Base-by-base conservation (phyloP, 2,113 vertebrate genomes). In the Trogon surrucura region DNA sequence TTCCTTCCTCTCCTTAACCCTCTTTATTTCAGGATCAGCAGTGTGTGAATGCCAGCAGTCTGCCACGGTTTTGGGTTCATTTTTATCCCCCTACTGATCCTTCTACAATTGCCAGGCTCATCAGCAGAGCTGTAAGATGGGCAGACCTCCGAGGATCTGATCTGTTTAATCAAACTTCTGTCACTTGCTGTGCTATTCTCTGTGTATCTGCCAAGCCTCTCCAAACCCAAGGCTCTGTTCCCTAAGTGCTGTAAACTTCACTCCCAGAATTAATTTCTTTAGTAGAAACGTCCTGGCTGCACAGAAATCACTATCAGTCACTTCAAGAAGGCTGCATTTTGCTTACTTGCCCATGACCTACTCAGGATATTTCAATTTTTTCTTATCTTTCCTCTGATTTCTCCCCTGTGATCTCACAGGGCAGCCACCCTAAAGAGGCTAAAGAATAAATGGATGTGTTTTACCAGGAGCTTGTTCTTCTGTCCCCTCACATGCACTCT, bases 1-100 rank as follows among this genome's bases (percentile, higher is more conserved):
- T 88, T 86, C 36, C 45, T 86, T 92, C 61, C 41, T 81, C 38
- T 93, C 72, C 61, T 71, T 92, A 93, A 71, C 80, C 83, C 65
- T 94, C 77, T 84, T 95, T 94, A 95, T 89, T 91, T 96, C 86
- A 95, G 69, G 77, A 91, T 90, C 93, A 96, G 64, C 57, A 71
- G 61, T 81, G 90, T 3, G 0, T 91, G 80, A 95, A 92, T 87
- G 89, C 89, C 86, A 96, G 69, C 77, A 93, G 78, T 71, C 94
- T 95, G 93, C 70, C 83, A 81, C 3, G 4, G 48, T 36, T 92
- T 92, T 85, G 70, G 61, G 70, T 79, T 95, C 47, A 44, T 93
- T 93, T 93, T 94, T 79, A 60, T 87, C 26, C 61, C 69, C 72
- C 16, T 61, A 20, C 65, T 86, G 44, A 84, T 92, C 47, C 70